These are phyloP conservation scores for Rhinolophus ferrumequinum DNA, from an alignment of 2,113 vertebrate species.

Conservation along the genomic window DNA sequence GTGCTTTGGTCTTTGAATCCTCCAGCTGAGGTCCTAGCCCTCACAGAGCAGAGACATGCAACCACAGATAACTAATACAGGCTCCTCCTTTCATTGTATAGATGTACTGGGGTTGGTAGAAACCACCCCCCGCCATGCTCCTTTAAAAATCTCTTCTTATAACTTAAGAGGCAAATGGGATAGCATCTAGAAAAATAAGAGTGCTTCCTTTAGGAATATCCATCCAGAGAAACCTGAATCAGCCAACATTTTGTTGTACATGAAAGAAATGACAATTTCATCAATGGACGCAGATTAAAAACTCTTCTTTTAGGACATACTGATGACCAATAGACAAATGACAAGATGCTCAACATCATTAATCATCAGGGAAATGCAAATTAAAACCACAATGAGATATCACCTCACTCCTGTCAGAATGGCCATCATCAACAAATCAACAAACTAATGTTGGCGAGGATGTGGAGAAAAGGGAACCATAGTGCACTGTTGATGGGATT, in stretches of 20 bases:
- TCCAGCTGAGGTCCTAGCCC: not conserved
- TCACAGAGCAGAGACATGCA: not conserved
- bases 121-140: not conserved
- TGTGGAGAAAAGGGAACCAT: not conserved
- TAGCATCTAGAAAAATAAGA: not conserved
- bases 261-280: not conserved
- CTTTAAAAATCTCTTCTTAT: not conserved
- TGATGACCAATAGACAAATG: not conserved
- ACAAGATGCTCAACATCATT: not conserved
- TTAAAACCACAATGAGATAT: not conserved
- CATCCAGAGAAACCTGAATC: not conserved
- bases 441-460: not conserved
- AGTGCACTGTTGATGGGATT: not conserved
- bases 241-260: not conserved
- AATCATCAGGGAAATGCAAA: not conserved
- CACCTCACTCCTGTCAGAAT: not conserved
- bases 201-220: not conserved
- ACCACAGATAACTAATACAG: not conserved
- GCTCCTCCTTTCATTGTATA: not conserved
- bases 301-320: not conserved
- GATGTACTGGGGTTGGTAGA: not conserved
- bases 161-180: not conserved
- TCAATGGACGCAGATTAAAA: conserved; percentile 4
- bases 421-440: not conserved
- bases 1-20: not conserved